phyloP scores from a whole-genome alignment of 2,797 vertebrate genomes.

The Pangasius djambal region DNA sequence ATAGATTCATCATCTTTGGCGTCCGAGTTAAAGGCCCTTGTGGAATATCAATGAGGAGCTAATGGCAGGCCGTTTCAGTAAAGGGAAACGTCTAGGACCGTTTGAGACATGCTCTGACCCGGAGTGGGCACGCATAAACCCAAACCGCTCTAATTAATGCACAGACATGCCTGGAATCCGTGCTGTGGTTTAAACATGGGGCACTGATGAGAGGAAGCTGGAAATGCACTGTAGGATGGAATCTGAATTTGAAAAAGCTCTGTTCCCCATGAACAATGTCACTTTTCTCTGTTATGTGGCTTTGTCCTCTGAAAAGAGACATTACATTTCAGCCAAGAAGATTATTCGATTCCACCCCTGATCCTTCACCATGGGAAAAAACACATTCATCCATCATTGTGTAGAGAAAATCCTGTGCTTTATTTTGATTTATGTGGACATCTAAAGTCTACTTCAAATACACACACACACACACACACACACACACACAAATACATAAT shows the following conservation, averaged over 20 bases:
- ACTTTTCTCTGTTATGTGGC: background rate
- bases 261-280: conserved; percentile 8
- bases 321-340: background rate
- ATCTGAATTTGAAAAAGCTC: background rate
- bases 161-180: conserved; percentile 13
- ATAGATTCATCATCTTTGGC: conserved; percentile 53
- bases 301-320: background rate
- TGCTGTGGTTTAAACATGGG: background rate
- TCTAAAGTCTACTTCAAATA: background rate
- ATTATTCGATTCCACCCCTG: background rate
- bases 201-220: background rate
- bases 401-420: background rate
- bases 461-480: background rate
- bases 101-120: conserved; percentile 26
- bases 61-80: conserved; percentile 39
- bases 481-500: background rate
- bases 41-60: conserved; percentile 56
- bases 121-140: conserved; percentile 20
- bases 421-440: background rate
- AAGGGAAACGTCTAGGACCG: conserved; percentile 27
- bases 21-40: conserved; percentile 20
- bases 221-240: background rate
- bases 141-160: conserved; percentile 34
- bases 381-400: background rate
- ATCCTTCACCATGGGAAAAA: conserved; percentile 3